Evolutionary conservation across 2,888 invertebrate genomes (phyloP).

Genomic region (Aporophyla nigra): DNA sequence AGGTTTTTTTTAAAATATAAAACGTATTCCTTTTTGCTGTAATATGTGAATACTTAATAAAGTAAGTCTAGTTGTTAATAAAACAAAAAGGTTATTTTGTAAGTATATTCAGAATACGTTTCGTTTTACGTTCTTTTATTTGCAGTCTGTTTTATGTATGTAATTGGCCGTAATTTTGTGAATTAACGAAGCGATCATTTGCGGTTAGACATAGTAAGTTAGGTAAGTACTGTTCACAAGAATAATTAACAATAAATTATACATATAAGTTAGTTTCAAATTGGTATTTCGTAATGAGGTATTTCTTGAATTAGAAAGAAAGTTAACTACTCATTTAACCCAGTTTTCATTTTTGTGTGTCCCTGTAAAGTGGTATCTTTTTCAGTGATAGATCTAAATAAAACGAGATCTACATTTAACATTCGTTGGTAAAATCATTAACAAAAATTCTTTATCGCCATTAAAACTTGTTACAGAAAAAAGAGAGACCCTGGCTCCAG

Average conservation of each 20-base stretch:
- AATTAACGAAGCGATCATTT: slow-evolving; percentile 61
- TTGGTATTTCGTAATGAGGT: slow-evolving; percentile 11
- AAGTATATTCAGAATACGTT: slow-evolving; percentile 29
- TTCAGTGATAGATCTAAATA: background rate
- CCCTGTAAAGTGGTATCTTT: background rate
- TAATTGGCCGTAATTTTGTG: slow-evolving; percentile 58
- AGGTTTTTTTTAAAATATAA: background rate
- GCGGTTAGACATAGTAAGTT: slow-evolving; percentile 30
- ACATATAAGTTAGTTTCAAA: slow-evolving; percentile 31
- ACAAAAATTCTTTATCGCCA: no score
- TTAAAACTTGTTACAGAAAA: no score
- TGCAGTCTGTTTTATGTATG: background rate
- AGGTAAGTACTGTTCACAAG: slow-evolving; percentile 22
- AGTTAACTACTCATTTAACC: background rate
- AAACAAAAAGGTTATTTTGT: slow-evolving; percentile 29
- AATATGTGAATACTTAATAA: slow-evolving; percentile 12
- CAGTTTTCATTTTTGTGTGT: slow-evolving; percentile 5
- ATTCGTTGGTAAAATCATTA: background rate
- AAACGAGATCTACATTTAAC: background rate
- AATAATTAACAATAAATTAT: slow-evolving; percentile 42
- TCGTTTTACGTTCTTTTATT: slow-evolving; percentile 20
- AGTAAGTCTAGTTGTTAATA: slow-evolving; percentile 26
- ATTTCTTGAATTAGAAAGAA: slow-evolving; percentile 17
- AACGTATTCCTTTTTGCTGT: background rate
- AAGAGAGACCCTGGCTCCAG: no score